Evolutionary conservation across 2,797 vertebrate species (phyloP).

Genomic region (Jordanella pulchra): DNA sequence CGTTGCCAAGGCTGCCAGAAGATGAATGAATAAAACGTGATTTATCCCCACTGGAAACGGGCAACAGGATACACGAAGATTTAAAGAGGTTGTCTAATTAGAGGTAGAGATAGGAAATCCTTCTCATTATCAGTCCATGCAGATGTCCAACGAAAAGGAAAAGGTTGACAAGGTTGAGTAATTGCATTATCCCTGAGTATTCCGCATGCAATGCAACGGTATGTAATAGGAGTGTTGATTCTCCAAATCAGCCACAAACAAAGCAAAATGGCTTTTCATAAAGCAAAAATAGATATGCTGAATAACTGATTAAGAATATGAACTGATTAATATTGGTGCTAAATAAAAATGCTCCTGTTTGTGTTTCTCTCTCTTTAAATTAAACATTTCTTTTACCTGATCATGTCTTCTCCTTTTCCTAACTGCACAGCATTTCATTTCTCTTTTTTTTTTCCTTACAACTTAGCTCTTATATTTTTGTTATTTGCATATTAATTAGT

Average conservation of each 20-base stretch:
- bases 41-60: conserved; percentile 41
- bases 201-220: conserved; percentile 29
- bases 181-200: conserved; percentile 60
- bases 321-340: not conserved
- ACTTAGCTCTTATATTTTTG: no score
- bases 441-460: no score
- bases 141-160: conserved; percentile 47
- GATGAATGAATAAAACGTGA: conserved; percentile 69
- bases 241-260: conserved; percentile 1
- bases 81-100: conserved; percentile 67
- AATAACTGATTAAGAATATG: no score
- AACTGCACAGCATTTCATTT: no score
- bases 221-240: conserved; percentile 8
- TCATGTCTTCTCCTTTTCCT: no score
- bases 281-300: conserved; percentile 5
- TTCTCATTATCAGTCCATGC: conserved; percentile 67
- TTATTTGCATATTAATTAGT: no score
- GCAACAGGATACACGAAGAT: conserved; percentile 36
- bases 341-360: not conserved
- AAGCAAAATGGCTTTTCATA: conserved; percentile 13
- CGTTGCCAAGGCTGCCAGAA: conserved; percentile 51
- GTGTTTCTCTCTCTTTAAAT: no score
- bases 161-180: conserved; percentile 64
- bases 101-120: conserved; percentile 55
- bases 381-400: no score